Percentiles rank a stretch among this genome's conserved stretches.
Evolutionary conservation across 2,113 vertebrate genomes (phyloP).

Genomic region (Romanogobio albipinnatus): DNA sequence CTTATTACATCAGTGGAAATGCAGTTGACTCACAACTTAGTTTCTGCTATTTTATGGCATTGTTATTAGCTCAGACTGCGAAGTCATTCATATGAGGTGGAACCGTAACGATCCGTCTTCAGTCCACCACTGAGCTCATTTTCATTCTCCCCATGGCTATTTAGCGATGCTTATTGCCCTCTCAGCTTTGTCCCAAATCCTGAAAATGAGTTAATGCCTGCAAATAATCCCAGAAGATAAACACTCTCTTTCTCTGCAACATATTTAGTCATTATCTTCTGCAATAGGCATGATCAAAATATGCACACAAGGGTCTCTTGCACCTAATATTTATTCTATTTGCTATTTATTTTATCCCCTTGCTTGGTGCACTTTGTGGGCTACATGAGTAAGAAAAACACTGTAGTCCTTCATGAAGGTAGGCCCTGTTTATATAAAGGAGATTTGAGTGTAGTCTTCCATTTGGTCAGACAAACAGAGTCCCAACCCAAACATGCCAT

Average conservation of each 20-base stretch:
- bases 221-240: conserved; percentile 23
- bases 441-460: neutral
- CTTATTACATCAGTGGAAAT: conserved; percentile 28
- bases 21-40: conserved; percentile 30
- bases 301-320: neutral
- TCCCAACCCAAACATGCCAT: neutral
- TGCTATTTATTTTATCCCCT: neutral
- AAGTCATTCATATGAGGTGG: conserved; percentile 17
- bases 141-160: conserved; percentile 30
- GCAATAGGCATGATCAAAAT: too few relatives aligned
- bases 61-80: conserved; percentile 21
- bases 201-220: conserved; percentile 32
- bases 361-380: neutral
- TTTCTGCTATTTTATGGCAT: conserved; percentile 24
- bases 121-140: conserved; percentile 37
- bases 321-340: neutral
- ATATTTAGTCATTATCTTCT: conserved; percentile 12
- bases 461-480: neutral
- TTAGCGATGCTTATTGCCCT: conserved; percentile 31
- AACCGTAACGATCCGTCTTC: neutral
- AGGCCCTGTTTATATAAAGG: neutral
- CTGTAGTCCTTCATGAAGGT: neutral
- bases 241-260: neutral
- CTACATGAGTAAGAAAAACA: neutral
- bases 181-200: conserved; percentile 35